Evolutionary conservation across 2,797 vertebrate genomes (phyloP).

Genomic region (Cuculus canorus): DNA sequence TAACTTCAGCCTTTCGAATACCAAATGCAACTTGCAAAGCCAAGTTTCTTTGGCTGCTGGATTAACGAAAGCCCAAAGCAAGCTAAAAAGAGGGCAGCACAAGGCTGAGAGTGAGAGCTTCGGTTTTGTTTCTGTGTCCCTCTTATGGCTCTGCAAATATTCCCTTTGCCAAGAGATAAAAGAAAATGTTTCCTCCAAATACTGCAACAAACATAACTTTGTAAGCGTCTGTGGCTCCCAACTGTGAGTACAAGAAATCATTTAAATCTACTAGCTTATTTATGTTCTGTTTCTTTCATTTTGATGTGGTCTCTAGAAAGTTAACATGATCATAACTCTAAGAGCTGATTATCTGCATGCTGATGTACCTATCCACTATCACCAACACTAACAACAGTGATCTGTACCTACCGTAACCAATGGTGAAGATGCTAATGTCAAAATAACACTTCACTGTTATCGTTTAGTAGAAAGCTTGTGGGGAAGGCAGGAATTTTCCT

Average conservation of each 20-base stretch:
- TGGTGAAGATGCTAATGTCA: not conserved
- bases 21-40: not conserved
- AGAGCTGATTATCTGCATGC: not conserved
- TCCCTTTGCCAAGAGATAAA: not conserved
- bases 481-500: not conserved
- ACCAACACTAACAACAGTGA: not conserved
- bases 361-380: not conserved
- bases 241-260: not conserved
- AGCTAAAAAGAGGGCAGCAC: not conserved
- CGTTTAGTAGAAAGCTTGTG: not conserved
- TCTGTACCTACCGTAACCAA: not conserved
- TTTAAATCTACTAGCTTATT: not conserved
- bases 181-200: not conserved
- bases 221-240: not conserved
- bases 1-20: not conserved
- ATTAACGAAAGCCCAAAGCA: not conserved
- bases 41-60: not conserved
- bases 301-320: not conserved
- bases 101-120: not conserved
- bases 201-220: not conserved
- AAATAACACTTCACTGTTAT: not conserved
- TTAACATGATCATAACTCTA: not conserved
- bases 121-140: not conserved
- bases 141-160: not conserved
- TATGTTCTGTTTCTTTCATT: not conserved